These are phyloP conservation scores for Lepidotrigona ventralis DNA, from an alignment of 1,140 invertebrate species.

Conservation along the genomic window DNA sequence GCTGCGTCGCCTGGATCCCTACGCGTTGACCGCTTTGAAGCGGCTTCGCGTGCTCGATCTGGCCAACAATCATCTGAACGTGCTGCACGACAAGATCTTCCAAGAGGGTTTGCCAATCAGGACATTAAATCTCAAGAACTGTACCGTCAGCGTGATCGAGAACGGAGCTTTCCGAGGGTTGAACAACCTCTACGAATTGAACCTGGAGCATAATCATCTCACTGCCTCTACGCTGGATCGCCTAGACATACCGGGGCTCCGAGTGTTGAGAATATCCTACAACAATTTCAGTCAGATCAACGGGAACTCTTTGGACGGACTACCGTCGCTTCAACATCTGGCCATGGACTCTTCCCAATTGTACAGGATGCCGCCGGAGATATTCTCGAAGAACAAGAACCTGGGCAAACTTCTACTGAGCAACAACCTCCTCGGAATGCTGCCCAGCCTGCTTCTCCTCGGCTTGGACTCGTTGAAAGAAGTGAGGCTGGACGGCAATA, in stretches of 20 bases:
- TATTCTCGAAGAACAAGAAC: slow-evolving; percentile 89
- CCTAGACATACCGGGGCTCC: slow-evolving; percentile 88
- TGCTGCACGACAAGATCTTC: slow-evolving; percentile 83
- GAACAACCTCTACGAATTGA: slow-evolving; percentile 85
- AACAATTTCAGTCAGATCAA: slow-evolving; percentile 89
- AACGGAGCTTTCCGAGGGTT: slow-evolving; percentile 84
- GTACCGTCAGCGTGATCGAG: slow-evolving; percentile 84
- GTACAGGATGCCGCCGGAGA: slow-evolving; percentile 83
- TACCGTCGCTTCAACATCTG: slow-evolving; percentile 88
- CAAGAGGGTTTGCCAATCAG: slow-evolving; percentile 82
- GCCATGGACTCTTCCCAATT: slow-evolving; percentile 87
- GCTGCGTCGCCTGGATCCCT: slow-evolving; percentile 81
- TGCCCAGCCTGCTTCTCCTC: slow-evolving; percentile 85
- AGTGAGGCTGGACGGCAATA: slow-evolving; percentile 87
- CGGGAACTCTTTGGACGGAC: slow-evolving; percentile 85
- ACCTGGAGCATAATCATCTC: slow-evolving; percentile 87
- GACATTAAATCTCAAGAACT: slow-evolving; percentile 82
- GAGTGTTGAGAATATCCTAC: slow-evolving; percentile 85
- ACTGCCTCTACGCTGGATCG: slow-evolving; percentile 84
- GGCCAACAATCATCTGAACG: slow-evolving; percentile 82
- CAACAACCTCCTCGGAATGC: slow-evolving; percentile 83
- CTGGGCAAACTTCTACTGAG: slow-evolving; percentile 86
- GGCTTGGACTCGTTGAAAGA: slow-evolving; percentile 87
- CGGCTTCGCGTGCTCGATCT: slow-evolving; percentile 83
- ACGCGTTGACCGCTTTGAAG: slow-evolving; percentile 82